Conservation (phyloP, 2,797 vertebrate genomes). For the Syncerus caffer region DNA sequence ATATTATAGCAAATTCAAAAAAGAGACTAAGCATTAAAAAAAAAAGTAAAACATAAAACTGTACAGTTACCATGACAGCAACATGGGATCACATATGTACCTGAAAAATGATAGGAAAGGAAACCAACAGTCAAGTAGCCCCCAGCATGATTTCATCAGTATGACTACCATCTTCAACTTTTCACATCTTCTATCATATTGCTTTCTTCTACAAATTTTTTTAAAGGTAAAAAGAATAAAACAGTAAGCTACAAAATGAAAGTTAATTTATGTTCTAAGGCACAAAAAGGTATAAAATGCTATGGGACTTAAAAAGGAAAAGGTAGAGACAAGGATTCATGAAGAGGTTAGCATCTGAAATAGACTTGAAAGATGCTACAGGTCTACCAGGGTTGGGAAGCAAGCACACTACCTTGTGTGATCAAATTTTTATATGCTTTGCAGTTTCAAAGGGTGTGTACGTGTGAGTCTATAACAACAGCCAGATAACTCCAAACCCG, state of each 20-base stretch:
- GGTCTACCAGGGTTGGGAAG: not conserved
- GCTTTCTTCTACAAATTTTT: not conserved
- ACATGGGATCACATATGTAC: not conserved
- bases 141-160: not conserved
- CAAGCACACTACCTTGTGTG: not conserved
- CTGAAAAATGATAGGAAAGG: not conserved
- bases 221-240: not conserved
- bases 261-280: not conserved
- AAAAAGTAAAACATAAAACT: not conserved
- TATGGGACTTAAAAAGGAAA: too few relatives aligned
- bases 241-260: not conserved
- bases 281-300: not conserved
- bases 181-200: not conserved
- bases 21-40: not conserved
- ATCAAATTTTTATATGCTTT: not conserved
- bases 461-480: not conserved
- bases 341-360: not conserved
- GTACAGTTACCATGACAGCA: accelerated
- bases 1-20: not conserved
- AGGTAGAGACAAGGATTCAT: not conserved
- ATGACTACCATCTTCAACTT: not conserved
- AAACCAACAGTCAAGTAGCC: not conserved
- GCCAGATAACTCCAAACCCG: not conserved
- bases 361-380: not conserved
- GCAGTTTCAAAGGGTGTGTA: not conserved